Conservation (phyloP, 2,888 invertebrate genomes). For the Stegana nigrithorax region DNA sequence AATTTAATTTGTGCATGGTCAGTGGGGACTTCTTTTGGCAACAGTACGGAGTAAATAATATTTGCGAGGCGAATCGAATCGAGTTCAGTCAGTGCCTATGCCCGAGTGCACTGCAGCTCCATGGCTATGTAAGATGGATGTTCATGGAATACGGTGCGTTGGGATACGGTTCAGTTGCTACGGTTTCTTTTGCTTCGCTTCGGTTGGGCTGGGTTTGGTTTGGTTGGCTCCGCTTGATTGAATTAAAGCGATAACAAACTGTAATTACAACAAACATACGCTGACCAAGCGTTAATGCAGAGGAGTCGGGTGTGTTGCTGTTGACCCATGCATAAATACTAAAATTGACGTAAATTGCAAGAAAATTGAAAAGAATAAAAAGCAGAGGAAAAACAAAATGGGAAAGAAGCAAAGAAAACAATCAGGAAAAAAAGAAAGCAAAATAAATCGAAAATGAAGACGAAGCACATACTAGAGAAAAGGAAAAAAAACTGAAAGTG, state of each 20-base stretch:
- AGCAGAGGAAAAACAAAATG: neutral
- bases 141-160: no score
- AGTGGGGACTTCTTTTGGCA: neutral
- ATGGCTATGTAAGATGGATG: neutral
- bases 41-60: neutral
- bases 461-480: no score
- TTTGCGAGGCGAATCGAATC: no score
- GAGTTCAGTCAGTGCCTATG: no score
- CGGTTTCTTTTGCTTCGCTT: no score
- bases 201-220: no score
- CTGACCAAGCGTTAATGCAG: constrained; percentile 15
- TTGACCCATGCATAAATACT: constrained; percentile 43
- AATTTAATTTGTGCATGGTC: constrained; percentile 1
- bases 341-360: constrained; percentile 58
- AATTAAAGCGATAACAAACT: constrained; percentile 59
- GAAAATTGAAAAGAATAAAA: constrained; percentile 46
- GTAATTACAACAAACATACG: constrained; percentile 44
- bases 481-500: no score
- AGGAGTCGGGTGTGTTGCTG: no score
- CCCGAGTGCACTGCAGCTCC: neutral
- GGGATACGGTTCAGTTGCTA: no score
- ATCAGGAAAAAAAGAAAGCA: no score
- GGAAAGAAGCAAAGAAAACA: neutral
- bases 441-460: no score
- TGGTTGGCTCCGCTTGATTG: constrained; percentile 36